phyloP scores from a whole-genome alignment of 1,140 invertebrate species.

The Tachypleus tridentatus region DNA sequence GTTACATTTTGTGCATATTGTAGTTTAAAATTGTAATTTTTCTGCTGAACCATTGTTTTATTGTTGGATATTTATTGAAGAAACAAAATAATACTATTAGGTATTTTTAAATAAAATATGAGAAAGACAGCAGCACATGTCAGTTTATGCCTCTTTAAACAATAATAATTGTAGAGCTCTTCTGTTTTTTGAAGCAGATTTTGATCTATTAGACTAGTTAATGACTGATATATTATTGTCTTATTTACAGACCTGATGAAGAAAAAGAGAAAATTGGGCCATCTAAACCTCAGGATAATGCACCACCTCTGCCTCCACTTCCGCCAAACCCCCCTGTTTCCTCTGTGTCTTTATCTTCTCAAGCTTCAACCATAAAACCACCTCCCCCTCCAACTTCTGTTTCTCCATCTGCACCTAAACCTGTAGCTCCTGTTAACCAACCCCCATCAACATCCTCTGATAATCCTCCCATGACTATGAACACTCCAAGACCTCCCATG shows the following conservation, averaged over 20 bases:
- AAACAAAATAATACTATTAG: too few species aligned
- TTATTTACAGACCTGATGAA: conserved; percentile 56
- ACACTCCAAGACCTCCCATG: conserved; percentile 23
- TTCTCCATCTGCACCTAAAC: conserved; percentile 21
- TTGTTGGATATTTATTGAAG: too few species aligned
- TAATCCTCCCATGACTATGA: conserved; percentile 43
- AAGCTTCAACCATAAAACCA: conserved; percentile 26
- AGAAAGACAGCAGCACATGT: too few species aligned
- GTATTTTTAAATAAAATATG: too few species aligned
- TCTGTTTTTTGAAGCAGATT: too few species aligned
- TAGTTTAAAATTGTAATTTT: too few species aligned
- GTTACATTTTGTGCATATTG: conserved; percentile 3
- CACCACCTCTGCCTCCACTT: conserved; percentile 17
- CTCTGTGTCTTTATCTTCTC: conserved; percentile 19
- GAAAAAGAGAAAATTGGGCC: conserved; percentile 64
- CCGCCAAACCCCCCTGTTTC: conserved; percentile 8
- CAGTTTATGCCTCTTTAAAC: too few species aligned
- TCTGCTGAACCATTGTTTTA: too few species aligned
- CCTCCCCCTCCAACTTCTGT: conserved; percentile 15
- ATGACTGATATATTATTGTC: neutral
- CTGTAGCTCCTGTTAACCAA: conserved; percentile 5
- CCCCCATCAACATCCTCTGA: conserved; percentile 25
- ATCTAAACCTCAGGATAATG: conserved; percentile 23
- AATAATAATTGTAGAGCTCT: too few species aligned
- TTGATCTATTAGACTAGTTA: too few species aligned